Percentiles rank a stretch among this genome's conserved stretches.
Conservation (phyloP, 2,797 vertebrate genomes). For the Pteronotus mesoamericanus region DNA sequence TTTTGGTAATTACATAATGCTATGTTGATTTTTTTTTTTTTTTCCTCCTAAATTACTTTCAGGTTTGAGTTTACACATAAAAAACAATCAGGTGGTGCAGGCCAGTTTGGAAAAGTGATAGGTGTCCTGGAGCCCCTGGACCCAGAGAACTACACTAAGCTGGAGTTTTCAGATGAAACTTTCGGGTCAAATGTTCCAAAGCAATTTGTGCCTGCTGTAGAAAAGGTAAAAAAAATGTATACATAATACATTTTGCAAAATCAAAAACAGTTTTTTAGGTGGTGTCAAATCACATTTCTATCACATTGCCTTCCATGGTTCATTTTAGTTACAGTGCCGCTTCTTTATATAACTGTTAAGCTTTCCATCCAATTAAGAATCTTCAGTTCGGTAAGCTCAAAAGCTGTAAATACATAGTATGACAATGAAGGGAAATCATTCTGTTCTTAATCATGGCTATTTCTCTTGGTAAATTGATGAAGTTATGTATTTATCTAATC, state of each 20-base stretch:
- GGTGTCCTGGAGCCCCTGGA: slow-evolving; percentile 92
- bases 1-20: background rate
- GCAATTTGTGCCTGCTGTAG: slow-evolving; percentile 94
- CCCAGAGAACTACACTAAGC: slow-evolving; percentile 86
- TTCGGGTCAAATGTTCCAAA: slow-evolving; percentile 94
- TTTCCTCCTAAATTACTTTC: background rate
- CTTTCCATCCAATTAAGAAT: slow-evolving; percentile 25
- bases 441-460: background rate
- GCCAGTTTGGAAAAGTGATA: slow-evolving; percentile 95
- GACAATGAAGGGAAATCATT: background rate
- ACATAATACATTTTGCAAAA: background rate
- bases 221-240: slow-evolving; percentile 85
- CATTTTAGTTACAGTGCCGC: background rate
- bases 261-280: background rate
- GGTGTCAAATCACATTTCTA: background rate
- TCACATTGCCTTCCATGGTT: background rate
- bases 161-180: slow-evolving; percentile 94
- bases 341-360: background rate
- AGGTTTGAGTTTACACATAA: slow-evolving; percentile 98
- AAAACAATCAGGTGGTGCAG: slow-evolving; percentile 93
- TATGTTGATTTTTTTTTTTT: background rate
- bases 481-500: background rate
- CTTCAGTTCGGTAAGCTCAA: background rate
- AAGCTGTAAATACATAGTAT: background rate
- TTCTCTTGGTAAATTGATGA: background rate